Percentiles rank a stretch among this genome's conserved stretches.
Evolutionary conservation across 2,888 invertebrate genomes (phyloP).

Genomic region (Achlya flavicornis): DNA sequence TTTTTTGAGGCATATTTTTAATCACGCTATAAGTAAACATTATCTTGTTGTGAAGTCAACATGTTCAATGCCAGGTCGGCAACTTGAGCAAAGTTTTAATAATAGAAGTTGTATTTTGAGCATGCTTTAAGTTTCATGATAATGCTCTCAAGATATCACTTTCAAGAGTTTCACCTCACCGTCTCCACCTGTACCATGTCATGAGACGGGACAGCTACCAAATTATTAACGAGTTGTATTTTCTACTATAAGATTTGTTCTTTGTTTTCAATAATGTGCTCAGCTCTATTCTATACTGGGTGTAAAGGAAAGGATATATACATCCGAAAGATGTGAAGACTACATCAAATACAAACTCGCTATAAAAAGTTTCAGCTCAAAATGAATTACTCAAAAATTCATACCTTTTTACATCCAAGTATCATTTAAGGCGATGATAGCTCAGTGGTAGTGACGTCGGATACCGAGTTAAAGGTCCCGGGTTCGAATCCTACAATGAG

Average conservation of each 20-base stretch:
- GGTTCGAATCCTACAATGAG: no score
- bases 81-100: constrained; percentile 2
- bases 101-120: constrained; percentile 12
- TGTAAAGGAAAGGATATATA: no score
- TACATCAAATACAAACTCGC: no score
- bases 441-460: no score
- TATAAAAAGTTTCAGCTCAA: no score
- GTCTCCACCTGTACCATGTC: constrained; percentile 6
- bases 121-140: not conserved
- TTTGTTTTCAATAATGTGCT: not conserved
- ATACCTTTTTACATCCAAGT: no score
- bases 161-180: constrained; percentile 6
- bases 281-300: not conserved
- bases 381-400: no score
- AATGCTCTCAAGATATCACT: constrained; percentile 9
- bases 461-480: no score
- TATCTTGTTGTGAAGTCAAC: not conserved
- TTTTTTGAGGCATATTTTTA: not conserved
- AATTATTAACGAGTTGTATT: not conserved
- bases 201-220: not conserved
- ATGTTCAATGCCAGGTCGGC: not conserved
- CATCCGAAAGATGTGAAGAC: no score
- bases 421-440: no score
- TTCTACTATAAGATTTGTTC: not conserved
- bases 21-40: not conserved